Evolutionary conservation across 1,140 invertebrate genomes (phyloP).

Genomic region (Hyles euphorbiae): DNA sequence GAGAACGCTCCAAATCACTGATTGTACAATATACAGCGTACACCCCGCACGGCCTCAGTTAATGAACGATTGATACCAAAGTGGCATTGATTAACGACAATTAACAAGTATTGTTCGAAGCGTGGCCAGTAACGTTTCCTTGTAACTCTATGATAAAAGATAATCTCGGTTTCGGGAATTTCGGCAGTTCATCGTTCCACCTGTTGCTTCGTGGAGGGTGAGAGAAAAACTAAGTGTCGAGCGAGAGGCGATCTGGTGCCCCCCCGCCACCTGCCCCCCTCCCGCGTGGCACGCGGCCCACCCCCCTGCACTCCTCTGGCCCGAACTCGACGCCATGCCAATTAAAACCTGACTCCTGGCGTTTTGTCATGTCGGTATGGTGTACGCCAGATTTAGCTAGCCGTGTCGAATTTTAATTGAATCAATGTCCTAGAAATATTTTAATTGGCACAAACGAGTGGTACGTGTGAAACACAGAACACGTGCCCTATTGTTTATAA

Average conservation of each 20-base stretch:
- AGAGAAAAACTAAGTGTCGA: conserved; percentile 53
- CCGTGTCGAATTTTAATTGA: conserved; percentile 25
- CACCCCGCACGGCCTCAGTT: conserved; percentile 28
- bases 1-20: conserved; percentile 70
- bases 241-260: conserved; percentile 15
- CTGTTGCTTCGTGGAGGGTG: conserved; percentile 50
- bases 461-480: neutral
- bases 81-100: conserved; percentile 45
- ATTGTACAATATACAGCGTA: conserved; percentile 36
- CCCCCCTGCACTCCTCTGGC: conserved; percentile 14
- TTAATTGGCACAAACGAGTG: conserved; percentile 15
- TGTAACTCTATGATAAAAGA: conserved; percentile 11
- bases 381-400: conserved; percentile 25
- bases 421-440: conserved; percentile 21
- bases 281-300: conserved; percentile 2
- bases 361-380: conserved; percentile 36
- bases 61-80: conserved; percentile 68
- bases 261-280: conserved; percentile 11
- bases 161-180: conserved; percentile 28
- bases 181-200: conserved; percentile 44
- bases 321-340: conserved; percentile 42
- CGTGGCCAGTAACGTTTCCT: neutral
- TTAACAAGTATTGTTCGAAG: conserved; percentile 11
- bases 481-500: no score
- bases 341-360: conserved; percentile 58